Evolutionary conservation across 2,888 invertebrate species (phyloP), one percentile per base, ranked within the genome.

Genomic region (Agrochola litura): DNA sequence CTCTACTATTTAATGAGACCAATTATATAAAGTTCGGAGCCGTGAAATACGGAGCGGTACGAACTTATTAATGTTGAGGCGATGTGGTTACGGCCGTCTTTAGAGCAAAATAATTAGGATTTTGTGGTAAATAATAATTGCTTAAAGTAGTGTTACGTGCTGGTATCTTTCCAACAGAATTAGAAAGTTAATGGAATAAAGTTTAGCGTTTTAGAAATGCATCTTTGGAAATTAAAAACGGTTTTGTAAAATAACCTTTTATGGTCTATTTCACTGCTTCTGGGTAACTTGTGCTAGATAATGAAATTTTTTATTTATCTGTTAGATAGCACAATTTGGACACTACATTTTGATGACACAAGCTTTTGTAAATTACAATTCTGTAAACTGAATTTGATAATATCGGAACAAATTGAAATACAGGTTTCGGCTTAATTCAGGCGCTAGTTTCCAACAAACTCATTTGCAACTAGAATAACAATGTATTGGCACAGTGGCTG

Each of bases 21-120:
- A 83, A 71, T 81, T 68, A 68, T 46, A 58, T 79, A 56, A 69
- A 65, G 30, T 65, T 63, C 1, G 22, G 22, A n/a, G 70, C 14
- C 22, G 22, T 25, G 58, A 58, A 78, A 71, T 37, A 52, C 52
- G 22, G 43, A 60, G 58, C 60, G n/a, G 60, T 58, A 22, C n/a
- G n/a, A 46, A 68, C 14, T 78, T 61, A 43, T 54, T 76, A 22
- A 46, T 25, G 52, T 19, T 25, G 46, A 60, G 22, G 9, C 37
- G n/a, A 58, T 46, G 64, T 25, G 41, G 66, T 66, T 30, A 41
- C 66, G 2, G n/a, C 2, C 25, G 8, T 49, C 19, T 37, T 71
- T 79, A 71, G 6, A 43, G 8, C 14, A n/a, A 56, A 66, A 52
- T 63, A 52, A 71, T 58, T n/a, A 77, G 10, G 22, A 37, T n/a